Conservation (phyloP, 2,113 vertebrate genomes). For the Diadophis punctatus region DNA sequence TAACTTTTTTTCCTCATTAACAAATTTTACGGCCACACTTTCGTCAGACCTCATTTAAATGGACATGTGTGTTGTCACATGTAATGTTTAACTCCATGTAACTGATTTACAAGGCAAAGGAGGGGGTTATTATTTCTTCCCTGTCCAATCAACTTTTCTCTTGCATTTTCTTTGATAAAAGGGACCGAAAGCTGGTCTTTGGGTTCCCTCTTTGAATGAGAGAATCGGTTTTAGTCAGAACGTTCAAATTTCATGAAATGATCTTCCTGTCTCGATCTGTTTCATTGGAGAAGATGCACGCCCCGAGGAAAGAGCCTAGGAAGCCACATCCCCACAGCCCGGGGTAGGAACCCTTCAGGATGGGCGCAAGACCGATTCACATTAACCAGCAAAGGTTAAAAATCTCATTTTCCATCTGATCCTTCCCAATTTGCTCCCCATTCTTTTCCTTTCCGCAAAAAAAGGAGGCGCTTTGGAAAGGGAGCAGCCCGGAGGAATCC, state of each 20-base stretch:
- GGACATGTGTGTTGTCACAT: neutral
- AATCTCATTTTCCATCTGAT: neutral
- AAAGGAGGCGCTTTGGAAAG: neutral
- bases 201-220: too few species aligned
- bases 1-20: neutral
- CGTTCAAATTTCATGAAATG: too few species aligned
- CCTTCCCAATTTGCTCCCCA: neutral
- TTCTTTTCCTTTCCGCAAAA: neutral
- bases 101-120: neutral
- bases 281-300: neutral
- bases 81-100: neutral
- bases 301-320: too few species aligned
- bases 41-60: neutral
- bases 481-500: neutral
- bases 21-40: neutral
- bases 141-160: too few species aligned
- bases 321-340: rapidly evolving
- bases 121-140: neutral
- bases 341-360: neutral
- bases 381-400: neutral
- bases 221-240: too few species aligned
- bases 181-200: too few species aligned
- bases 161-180: too few species aligned
- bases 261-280: neutral
- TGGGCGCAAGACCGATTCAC: neutral